Evolutionary conservation across 2,888 invertebrate species (phyloP).

Genomic region (Scaptodrosophila latifasciaeformis): DNA sequence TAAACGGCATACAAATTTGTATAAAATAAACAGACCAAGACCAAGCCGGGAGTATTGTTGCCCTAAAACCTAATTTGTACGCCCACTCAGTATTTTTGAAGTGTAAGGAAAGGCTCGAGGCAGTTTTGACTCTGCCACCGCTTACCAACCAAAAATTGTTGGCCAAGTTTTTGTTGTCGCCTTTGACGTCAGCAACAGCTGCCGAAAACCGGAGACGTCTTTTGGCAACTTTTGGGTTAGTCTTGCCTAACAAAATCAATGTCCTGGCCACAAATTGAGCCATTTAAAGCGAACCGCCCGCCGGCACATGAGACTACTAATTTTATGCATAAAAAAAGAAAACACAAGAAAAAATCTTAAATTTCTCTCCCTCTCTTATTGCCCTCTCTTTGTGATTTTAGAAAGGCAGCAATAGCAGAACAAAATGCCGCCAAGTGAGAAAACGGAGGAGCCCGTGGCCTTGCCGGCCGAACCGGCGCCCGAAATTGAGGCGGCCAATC

Average conservation of each 20-base stretch:
- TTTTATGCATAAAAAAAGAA: too few species aligned
- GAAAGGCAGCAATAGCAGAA: slow-evolving; percentile 43
- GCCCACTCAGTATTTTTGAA: too few species aligned
- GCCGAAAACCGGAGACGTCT: too few species aligned
- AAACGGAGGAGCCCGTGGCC: slow-evolving; percentile 65
- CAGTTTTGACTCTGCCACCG: slow-evolving; percentile 21
- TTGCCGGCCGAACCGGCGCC: slow-evolving; percentile 50
- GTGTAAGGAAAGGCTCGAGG: slow-evolving; percentile 14
- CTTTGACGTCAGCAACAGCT: slow-evolving; percentile 50
- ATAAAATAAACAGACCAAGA: not conserved
- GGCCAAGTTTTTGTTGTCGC: slow-evolving; percentile 27
- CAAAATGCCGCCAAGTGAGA: slow-evolving; percentile 73
- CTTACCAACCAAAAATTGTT: slow-evolving; percentile 1
- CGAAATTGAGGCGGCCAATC: slow-evolving; percentile 60
- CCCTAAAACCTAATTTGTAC: too few species aligned
- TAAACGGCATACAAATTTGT: not conserved
- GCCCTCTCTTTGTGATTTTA: slow-evolving; percentile 13
- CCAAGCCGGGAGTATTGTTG: not conserved
- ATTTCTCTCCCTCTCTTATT: too few species aligned
- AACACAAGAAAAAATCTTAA: too few species aligned
- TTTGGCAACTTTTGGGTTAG: too few species aligned
- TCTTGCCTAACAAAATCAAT: too few species aligned
- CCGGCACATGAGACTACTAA: too few species aligned
- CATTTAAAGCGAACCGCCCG: too few species aligned
- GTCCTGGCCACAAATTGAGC: too few species aligned